Base-by-base conservation (phyloP, 53 echinoderm and acorn worm genomes). In the Mesocentrotus franciscanus region DNA sequence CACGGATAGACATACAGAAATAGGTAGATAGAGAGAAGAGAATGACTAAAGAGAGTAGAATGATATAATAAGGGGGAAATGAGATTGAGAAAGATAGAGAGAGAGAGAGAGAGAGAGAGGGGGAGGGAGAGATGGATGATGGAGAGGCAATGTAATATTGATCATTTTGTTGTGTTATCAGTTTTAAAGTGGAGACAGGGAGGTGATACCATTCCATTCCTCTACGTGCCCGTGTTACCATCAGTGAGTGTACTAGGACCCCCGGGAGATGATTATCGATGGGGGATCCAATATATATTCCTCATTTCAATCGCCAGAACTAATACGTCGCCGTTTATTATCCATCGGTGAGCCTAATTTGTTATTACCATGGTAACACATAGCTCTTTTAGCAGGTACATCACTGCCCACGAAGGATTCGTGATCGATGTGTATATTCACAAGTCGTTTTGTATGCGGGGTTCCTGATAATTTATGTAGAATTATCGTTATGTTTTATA, bases 251-350 rank as follows among this genome's bases (percentile, higher is more conserved):
- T 75, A 30, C 75, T 8, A 12, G 32, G 75, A 75, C 32, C 75
- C 61, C 75, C 32, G 39, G 79, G 35, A 79, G 20, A 35, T 79
- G 36, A 79, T 79, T 79, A 79, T 79, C 18, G 75, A 32, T 29
- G 32, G 26, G 26, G 75, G 75, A 75, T 75, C 12, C 75, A 75
- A 75, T 75, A 75, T 61, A 76, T 79, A 79, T 39, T 79, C 79
- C 79, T 79, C 79, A 20, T 79, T 7, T 35, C 79, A 79, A 18
- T 79, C 79, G 36, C 79, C 79, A 79, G 39, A 39, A 79, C 75
- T 29, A 32, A 75, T 75, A 30, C 75, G 75, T 75, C 75, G 75
- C 75, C 29, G 75, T 75, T 75, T 75, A 75, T 75, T 32, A 75
- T 32, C 75, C 75, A 10, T 75, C 32, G 29, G 75, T 75, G 75